Percentiles rank a stretch among this genome's conserved stretches.
Evolutionary conservation across 2,797 vertebrate genomes (phyloP).

Genomic region (Nannoperca australis): DNA sequence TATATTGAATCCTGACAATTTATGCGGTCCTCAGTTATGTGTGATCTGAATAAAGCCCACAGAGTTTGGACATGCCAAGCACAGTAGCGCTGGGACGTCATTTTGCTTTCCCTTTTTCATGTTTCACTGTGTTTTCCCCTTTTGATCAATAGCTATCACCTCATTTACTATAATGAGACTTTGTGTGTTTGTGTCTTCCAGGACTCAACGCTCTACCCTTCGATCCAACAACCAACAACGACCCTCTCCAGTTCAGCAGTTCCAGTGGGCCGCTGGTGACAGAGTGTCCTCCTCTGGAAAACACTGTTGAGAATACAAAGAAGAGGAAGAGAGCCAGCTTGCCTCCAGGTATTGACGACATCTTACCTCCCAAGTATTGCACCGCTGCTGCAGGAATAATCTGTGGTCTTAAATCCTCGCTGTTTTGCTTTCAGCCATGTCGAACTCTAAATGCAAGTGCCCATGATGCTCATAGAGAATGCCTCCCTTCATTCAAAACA

Average conservation of each 20-base stretch:
- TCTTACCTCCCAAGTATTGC: conserved; percentile 1
- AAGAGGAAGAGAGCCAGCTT: conserved; percentile 90
- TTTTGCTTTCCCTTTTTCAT: conserved; percentile 4
- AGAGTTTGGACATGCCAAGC: conserved; percentile 24
- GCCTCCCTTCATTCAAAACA: conserved; percentile 15
- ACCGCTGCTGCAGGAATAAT: conserved; percentile 34
- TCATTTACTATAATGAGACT: conserved; percentile 1
- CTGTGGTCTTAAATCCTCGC: conserved; percentile 38
- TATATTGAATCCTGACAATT: background rate
- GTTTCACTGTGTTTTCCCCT: conserved; percentile 2
- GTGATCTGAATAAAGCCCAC: background rate
- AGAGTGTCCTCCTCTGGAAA: conserved; percentile 87
- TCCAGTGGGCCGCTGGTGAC: conserved; percentile 80
- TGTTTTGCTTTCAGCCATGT: conserved; percentile 39
- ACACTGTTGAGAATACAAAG: conserved; percentile 88
- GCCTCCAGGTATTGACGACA: conserved; percentile 86
- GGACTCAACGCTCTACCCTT: conserved; percentile 92
- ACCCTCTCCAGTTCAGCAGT: conserved; percentile 88
- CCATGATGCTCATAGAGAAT: conserved; percentile 18
- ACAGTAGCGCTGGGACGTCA: background rate
- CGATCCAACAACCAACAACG: conserved; percentile 88
- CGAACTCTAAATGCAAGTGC: conserved; percentile 40
- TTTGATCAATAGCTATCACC: background rate
- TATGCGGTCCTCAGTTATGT: background rate
- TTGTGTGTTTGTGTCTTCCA: conserved; percentile 75